phyloP scores from a whole-genome alignment of 1,140 invertebrate genomes.

The Drosophila bifasciata region DNA sequence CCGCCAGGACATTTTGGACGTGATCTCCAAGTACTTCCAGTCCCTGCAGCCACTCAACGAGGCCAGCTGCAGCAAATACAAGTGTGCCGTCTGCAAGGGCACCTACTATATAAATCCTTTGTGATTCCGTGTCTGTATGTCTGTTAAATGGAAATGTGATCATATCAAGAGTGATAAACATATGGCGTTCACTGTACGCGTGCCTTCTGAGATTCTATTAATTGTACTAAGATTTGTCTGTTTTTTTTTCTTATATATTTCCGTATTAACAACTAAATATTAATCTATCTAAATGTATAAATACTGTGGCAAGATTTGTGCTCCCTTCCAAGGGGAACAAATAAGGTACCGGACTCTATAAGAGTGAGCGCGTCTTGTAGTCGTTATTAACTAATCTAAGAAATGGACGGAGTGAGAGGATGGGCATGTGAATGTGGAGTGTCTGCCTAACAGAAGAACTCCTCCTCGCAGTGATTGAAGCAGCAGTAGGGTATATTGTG shows the following conservation, averaged over 20 bases:
- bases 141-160: too few relatives aligned
- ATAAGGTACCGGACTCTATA: constrained; percentile 73
- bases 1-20: constrained; percentile 53
- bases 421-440: background rate
- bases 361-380: constrained; percentile 65
- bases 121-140: constrained; percentile 5
- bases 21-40: constrained; percentile 54
- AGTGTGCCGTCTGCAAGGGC: constrained; percentile 60
- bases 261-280: constrained; percentile 18
- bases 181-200: too few relatives aligned
- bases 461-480: constrained; percentile 67
- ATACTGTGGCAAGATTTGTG: constrained; percentile 56
- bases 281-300: constrained; percentile 44
- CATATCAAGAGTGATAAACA: too few relatives aligned
- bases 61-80: constrained; percentile 25
- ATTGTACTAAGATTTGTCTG: background rate
- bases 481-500: constrained; percentile 80
- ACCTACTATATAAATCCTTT: constrained; percentile 59
- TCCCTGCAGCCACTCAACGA: constrained; percentile 40
- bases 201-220: too few relatives aligned
- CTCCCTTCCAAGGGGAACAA: constrained; percentile 23
- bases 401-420: constrained; percentile 55
- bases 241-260: constrained; percentile 7
- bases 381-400: constrained; percentile 17
- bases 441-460: constrained; percentile 72